phyloP scores from a whole-genome alignment of 2,888 invertebrate species.

The Chesias legatella region DNA sequence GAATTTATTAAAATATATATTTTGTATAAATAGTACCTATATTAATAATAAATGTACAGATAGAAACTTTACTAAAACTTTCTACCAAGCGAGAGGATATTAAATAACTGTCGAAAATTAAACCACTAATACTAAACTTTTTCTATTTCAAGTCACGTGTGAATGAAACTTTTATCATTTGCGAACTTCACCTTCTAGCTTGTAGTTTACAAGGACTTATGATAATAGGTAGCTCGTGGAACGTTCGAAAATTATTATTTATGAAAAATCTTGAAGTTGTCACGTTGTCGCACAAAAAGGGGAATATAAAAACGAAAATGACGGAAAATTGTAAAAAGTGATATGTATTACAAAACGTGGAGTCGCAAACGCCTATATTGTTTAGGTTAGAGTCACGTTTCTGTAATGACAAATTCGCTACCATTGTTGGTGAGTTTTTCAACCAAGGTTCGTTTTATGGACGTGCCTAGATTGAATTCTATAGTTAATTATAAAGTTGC shows the following conservation, averaged over 20 bases:
- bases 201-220: constrained; percentile 51
- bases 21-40: too few species aligned
- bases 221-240: constrained; percentile 40
- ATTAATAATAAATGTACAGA: too few species aligned
- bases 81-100: too few species aligned
- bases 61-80: too few species aligned
- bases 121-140: not conserved
- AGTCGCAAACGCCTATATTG: constrained; percentile 44
- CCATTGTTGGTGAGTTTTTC: constrained; percentile 69
- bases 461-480: constrained; percentile 70
- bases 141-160: constrained; percentile 4
- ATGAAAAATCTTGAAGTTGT: constrained; percentile 50
- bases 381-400: constrained; percentile 70
- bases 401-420: constrained; percentile 70
- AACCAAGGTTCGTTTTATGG: constrained; percentile 61
- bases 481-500: constrained; percentile 61
- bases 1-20: too few species aligned
- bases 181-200: constrained; percentile 30
- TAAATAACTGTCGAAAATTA: too few species aligned
- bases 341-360: constrained; percentile 53
- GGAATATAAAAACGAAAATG: constrained; percentile 47
- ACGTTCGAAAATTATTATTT: constrained; percentile 39
- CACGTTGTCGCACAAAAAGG: constrained; percentile 60
- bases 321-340: constrained; percentile 63
- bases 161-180: constrained; percentile 19